Percentiles rank a stretch among this genome's conserved stretches.
Conservation (phyloP, 2,113 vertebrate species). For the Cynopterus brachyotis region DNA sequence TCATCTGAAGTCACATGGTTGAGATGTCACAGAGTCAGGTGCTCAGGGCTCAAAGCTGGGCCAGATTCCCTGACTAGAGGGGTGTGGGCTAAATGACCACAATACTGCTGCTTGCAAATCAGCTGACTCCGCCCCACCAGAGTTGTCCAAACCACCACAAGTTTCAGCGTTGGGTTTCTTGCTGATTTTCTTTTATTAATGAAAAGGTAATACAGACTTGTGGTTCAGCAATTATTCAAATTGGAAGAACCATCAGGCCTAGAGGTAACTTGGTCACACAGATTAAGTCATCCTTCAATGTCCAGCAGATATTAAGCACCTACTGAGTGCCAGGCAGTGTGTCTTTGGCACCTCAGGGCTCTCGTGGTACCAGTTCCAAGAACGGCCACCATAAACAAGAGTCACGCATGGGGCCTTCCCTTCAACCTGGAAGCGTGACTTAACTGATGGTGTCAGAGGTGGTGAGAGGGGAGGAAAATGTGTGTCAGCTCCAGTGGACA, state of each 20-base stretch:
- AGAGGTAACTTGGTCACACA: not conserved
- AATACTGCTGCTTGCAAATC: not conserved
- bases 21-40: not conserved
- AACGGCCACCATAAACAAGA: not conserved
- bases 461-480: not conserved
- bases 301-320: not conserved
- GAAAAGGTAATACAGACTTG: not conserved
- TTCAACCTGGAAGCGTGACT: not conserved
- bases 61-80: not conserved
- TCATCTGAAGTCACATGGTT: not conserved
- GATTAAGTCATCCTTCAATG: not conserved
- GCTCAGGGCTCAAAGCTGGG: not conserved
- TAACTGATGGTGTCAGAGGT: not conserved
- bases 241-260: not conserved
- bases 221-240: constrained; percentile 16
- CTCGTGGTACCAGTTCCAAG: not conserved
- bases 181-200: not conserved
- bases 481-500: constrained; percentile 8
- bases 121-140: not conserved
- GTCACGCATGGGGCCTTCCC: not conserved
- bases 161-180: not conserved
- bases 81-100: not conserved
- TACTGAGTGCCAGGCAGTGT: not conserved
- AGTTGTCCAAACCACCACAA: not conserved
- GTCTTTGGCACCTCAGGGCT: not conserved